Evolutionary conservation across 2,888 invertebrate species (phyloP), one percentile per base, ranked within the genome.

Genomic region (Agonopterix heracliana): DNA sequence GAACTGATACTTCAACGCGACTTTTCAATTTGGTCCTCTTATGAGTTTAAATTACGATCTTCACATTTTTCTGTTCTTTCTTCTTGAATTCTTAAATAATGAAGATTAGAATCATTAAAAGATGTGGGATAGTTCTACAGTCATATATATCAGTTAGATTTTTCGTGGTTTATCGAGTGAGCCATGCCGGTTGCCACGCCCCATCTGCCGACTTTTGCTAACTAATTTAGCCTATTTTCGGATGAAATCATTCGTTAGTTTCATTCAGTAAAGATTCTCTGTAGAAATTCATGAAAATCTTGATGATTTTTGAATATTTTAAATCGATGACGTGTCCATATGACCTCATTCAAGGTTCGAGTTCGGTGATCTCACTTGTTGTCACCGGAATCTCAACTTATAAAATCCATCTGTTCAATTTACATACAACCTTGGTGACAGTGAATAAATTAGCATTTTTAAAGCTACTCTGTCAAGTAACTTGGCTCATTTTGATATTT

Each of bases 321-420:
- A n/a, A n/a, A 26, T 10, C 10, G 60, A 52, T 69, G 66, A 67
- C 68, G 68, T 67, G 66, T 57, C 52, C 26, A 50, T 40, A 13
- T 64, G 67, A 64, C 67, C 63, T 63, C 56, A 55, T 64, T 62
- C 62, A 62, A 66, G 60, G 65, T 44, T 8, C 63, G 66, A 68
- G 63, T 52, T 61, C 54, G 59, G 65, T 80, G 79, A 79, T 72
- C 72, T 78, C 77, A 76, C 64, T 62, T 61, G 56, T 48, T 50
- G 44, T 47, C 9, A 36, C 14, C 44, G 34, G 42, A 26, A 5
- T 7, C 26, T 26, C 34, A 34, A 34, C 40, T n/a, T 10, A 41
- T 44, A 14, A 40, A 48, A 45, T 49, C 48, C 45, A 44, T 38
- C 26, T 26, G 26, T 26, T 5, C 26, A 42, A 54, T 36, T 48